phyloP scores from a whole-genome alignment of 2,888 invertebrate genomes.

The Pterostichus niger region DNA sequence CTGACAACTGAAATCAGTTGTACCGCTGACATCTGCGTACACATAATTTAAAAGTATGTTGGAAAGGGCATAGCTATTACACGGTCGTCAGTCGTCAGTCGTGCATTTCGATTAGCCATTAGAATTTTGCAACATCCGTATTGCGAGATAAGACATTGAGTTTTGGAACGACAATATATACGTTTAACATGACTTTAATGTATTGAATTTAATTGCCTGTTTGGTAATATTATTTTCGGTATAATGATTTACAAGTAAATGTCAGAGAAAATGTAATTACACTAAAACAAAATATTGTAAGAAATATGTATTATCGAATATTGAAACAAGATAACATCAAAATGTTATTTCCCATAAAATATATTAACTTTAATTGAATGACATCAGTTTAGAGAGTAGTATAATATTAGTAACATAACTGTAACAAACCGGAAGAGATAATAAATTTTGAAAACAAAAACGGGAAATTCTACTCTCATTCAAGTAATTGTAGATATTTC shows the following conservation, averaged over 20 bases:
- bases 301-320: not conserved
- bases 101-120: constrained; percentile 22
- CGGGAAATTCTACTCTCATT: too few relatives aligned
- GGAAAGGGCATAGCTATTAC: constrained; percentile 53
- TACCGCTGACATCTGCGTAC: constrained; percentile 35
- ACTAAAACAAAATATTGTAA: not conserved
- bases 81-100: constrained; percentile 23
- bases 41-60: constrained; percentile 56
- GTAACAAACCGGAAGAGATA: constrained; percentile 2
- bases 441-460: not conserved
- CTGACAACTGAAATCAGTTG: not conserved
- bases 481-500: not conserved
- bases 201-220: constrained; percentile 1
- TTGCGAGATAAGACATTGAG: constrained; percentile 43
- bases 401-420: too few relatives aligned
- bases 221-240: not conserved
- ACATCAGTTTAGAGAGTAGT: constrained; percentile 22
- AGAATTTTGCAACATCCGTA: constrained; percentile 47
- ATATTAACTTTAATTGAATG: not conserved
- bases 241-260: constrained; percentile 20
- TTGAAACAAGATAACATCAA: not conserved
- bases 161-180: constrained; percentile 50
- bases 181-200: not conserved
- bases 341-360: too few relatives aligned
- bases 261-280: constrained; percentile 21